Conservation (phyloP, 2,113 vertebrate species). For the Atractosteus spatula region DNA sequence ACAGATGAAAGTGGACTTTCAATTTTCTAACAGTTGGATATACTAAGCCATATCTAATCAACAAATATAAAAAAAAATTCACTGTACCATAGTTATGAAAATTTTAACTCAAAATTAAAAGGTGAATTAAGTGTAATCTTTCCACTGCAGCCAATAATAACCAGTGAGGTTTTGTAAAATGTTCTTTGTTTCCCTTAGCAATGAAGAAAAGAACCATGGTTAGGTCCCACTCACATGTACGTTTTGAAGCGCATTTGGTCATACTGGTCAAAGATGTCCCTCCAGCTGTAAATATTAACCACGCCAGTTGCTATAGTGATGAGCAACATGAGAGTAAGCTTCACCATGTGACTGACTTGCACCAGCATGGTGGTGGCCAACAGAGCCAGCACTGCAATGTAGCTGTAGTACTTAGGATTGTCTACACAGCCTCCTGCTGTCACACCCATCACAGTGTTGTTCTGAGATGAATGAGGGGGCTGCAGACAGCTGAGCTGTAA, state of each 20-base stretch:
- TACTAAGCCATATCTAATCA: too few relatives aligned
- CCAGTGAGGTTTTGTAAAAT: too few relatives aligned
- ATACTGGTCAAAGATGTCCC: slow-evolving; percentile 79
- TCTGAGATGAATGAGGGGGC: slow-evolving; percentile 48
- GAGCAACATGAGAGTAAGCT: slow-evolving; percentile 87
- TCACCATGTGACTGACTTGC: slow-evolving; percentile 93
- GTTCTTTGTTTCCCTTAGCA: too few relatives aligned
- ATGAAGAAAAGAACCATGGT: too few relatives aligned
- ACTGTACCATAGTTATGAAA: too few relatives aligned
- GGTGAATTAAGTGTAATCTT: too few relatives aligned
- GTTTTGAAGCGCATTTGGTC: slow-evolving; percentile 70
- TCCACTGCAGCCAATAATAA: too few relatives aligned
- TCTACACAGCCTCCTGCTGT: slow-evolving; percentile 61
- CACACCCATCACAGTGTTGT: slow-evolving; percentile 50
- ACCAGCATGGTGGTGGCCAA: slow-evolving; percentile 87
- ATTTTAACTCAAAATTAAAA: too few relatives aligned
- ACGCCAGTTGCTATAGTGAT: slow-evolving; percentile 71
- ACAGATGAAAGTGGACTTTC: too few relatives aligned
- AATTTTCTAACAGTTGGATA: too few relatives aligned
- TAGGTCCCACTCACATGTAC: slow-evolving; percentile 62
- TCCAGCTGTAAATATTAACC: slow-evolving; percentile 85
- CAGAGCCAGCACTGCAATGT: slow-evolving; percentile 80
- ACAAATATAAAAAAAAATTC: too few relatives aligned
- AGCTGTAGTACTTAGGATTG: slow-evolving; percentile 88
- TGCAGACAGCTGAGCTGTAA: slow-evolving; percentile 83